Conservation (phyloP, 2,797 vertebrate genomes). For the Gadopsis marmoratus region DNA sequence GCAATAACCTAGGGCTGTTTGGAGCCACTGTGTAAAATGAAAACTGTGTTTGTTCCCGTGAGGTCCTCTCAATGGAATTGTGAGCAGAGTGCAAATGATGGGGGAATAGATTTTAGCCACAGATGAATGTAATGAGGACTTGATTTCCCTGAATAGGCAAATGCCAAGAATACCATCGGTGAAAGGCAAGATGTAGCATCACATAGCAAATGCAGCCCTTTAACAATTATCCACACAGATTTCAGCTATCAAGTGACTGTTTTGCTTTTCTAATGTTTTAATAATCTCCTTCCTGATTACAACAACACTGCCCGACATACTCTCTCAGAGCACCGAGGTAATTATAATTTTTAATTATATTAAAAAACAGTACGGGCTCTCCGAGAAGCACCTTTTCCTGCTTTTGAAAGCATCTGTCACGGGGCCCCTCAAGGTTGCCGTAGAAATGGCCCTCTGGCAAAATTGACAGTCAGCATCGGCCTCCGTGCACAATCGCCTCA, state of each 20-base stretch:
- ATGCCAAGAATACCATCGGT: slow-evolving; percentile 31
- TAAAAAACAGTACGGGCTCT: neutral
- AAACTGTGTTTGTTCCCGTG: slow-evolving; percentile 71
- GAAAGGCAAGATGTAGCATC: slow-evolving; percentile 3
- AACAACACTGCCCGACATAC: neutral
- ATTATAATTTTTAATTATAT: slow-evolving; percentile 39
- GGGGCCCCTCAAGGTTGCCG: slow-evolving; percentile 22
- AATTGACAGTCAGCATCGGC: slow-evolving; percentile 39
- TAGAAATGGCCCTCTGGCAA: slow-evolving; percentile 14
- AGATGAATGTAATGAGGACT: slow-evolving; percentile 50
- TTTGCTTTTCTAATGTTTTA: slow-evolving; percentile 13
- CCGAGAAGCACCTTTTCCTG: slow-evolving; percentile 3
- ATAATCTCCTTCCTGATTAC: slow-evolving; percentile 1
- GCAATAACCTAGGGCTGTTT: slow-evolving; percentile 69
- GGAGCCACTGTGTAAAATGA: slow-evolving; percentile 67
- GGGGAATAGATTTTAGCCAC: slow-evolving; percentile 46
- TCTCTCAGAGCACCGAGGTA: slow-evolving; percentile 31
- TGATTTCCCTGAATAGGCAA: slow-evolving; percentile 17
- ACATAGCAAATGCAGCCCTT: neutral
- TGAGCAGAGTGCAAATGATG: slow-evolving; percentile 62
- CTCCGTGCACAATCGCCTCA: slow-evolving; percentile 48
- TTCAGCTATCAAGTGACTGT: neutral
- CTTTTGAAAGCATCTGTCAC: slow-evolving; percentile 21
- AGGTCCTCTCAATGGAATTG: slow-evolving; percentile 62
- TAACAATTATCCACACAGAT: slow-evolving; percentile 7